phyloP scores from a whole-genome alignment of 2,113 vertebrate species.

The Indri indri region DNA sequence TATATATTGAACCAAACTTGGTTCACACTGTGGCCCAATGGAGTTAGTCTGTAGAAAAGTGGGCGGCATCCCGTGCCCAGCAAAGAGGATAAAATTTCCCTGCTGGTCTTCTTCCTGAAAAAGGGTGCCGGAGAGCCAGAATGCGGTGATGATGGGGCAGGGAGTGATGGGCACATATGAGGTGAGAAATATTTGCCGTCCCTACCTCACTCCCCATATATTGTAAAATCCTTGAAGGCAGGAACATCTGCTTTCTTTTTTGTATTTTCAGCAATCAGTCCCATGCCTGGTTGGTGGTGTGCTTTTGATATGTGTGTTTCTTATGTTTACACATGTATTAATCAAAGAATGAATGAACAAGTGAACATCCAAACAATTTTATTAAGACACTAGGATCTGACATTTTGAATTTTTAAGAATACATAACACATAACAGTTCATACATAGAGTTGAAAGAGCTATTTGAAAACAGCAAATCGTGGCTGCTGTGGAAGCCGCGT shows the following conservation, averaged over 20 bases:
- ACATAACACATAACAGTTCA: not conserved
- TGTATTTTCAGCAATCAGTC: not conserved
- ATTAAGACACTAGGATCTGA: not conserved
- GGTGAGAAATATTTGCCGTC: rapidly evolving
- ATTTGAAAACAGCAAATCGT: not conserved
- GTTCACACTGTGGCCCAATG: not conserved
- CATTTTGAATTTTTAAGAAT: not conserved
- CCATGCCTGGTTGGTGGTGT: rapidly evolving
- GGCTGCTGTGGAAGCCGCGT: rapidly evolving
- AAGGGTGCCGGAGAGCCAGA: not conserved
- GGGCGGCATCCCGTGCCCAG: not conserved
- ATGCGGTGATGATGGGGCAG: not conserved
- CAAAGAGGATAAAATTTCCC: not conserved
- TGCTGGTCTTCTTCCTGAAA: not conserved
- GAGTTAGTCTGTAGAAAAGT: not conserved
- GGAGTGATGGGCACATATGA: not conserved
- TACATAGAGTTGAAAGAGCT: not conserved
- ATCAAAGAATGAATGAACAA: not conserved
- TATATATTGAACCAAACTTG: too few relatives aligned
- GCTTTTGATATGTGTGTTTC: not conserved
- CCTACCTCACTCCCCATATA: rapidly evolving
- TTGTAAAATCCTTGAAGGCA: not conserved
- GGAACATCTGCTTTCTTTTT: not conserved
- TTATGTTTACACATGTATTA: not conserved
- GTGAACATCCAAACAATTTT: not conserved